Percentiles rank a stretch among this genome's conserved stretches.
Conservation (phyloP, 2,888 invertebrate species). For the Coenonympha glycerion region DNA sequence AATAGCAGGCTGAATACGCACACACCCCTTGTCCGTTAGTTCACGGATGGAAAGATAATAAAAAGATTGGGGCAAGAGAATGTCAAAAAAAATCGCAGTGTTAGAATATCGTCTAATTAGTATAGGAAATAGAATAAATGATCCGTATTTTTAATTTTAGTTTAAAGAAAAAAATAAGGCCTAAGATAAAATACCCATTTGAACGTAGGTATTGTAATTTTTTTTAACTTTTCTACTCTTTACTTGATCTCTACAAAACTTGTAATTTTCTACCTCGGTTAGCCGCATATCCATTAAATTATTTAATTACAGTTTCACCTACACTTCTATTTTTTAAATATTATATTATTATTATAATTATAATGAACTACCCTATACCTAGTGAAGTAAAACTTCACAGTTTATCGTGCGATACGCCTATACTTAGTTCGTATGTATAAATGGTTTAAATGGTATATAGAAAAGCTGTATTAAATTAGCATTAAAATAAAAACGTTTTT, state of each 20-base stretch:
- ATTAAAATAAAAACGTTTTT: constrained; percentile 43
- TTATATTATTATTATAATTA: constrained; percentile 34
- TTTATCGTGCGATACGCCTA: constrained; percentile 44
- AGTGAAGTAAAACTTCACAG: constrained; percentile 63
- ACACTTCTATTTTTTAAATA: constrained; percentile 12
- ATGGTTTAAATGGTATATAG: constrained; percentile 59
- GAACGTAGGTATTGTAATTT: constrained; percentile 5
- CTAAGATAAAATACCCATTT: constrained; percentile 35
- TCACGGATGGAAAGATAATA: constrained; percentile 40
- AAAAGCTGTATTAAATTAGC: constrained; percentile 69
- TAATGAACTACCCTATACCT: too few species aligned
- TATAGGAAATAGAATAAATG: constrained; percentile 29
- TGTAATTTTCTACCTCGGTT: constrained; percentile 47
- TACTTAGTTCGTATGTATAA: constrained; percentile 55
- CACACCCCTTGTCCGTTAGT: constrained; percentile 29
- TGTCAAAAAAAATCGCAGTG: constrained; percentile 65
- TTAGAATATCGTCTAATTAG: constrained; percentile 47
- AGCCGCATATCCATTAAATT: constrained; percentile 44
- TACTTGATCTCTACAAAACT: constrained; percentile 13
- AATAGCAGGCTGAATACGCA: constrained; percentile 20
- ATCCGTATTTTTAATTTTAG: constrained; percentile 30
- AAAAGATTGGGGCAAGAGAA: constrained; percentile 44
- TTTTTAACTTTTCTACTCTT: constrained; percentile 14
- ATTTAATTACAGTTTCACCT: constrained; percentile 6
- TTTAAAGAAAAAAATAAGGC: constrained; percentile 37